Conservation (phyloP, 92 coral and sea anemone genomes). For the Paragorgia papillata region DNA sequence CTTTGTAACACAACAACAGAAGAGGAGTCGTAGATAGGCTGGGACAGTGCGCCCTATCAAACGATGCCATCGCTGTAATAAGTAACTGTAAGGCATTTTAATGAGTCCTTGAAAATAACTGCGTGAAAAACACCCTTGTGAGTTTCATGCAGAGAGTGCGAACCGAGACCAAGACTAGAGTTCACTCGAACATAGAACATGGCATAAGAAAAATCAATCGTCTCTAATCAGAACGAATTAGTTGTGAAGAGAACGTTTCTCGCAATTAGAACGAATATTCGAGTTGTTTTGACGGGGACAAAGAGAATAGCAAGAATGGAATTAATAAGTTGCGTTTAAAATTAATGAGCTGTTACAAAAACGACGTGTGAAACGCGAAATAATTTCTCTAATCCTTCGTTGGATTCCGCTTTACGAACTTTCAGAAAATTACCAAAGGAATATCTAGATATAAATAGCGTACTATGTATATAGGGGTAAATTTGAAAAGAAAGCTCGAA, state of each 20-base stretch:
- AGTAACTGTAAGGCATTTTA: conserved; percentile 28
- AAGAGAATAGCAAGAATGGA: conserved; percentile 6
- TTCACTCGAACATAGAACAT: too few relatives aligned
- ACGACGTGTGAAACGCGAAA: too few relatives aligned
- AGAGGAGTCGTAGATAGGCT: not conserved
- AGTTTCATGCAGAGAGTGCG: too few relatives aligned
- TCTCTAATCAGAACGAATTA: conserved; percentile 34
- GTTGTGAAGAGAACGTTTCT: not conserved
- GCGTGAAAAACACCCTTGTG: not conserved
- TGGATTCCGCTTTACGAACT: too few relatives aligned
- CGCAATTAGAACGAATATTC: conserved; percentile 26
- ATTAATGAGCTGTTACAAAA: conserved; percentile 40
- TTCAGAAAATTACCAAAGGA: too few relatives aligned
- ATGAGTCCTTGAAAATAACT: not conserved
- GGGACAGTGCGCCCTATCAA: conserved; percentile 26
- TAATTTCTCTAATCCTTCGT: too few relatives aligned
- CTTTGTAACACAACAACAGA: conserved; percentile 2
- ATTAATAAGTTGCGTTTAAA: conserved; percentile 38
- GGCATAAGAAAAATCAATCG: not conserved
- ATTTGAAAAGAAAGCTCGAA: not conserved
- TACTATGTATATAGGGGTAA: too few relatives aligned
- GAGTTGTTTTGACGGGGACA: conserved; percentile 16
- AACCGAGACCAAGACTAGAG: too few relatives aligned
- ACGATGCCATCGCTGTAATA: conserved; percentile 17
- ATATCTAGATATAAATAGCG: too few relatives aligned